phyloP scores from a whole-genome alignment of 2,888 invertebrate species.

The Chirona hameri region DNA sequence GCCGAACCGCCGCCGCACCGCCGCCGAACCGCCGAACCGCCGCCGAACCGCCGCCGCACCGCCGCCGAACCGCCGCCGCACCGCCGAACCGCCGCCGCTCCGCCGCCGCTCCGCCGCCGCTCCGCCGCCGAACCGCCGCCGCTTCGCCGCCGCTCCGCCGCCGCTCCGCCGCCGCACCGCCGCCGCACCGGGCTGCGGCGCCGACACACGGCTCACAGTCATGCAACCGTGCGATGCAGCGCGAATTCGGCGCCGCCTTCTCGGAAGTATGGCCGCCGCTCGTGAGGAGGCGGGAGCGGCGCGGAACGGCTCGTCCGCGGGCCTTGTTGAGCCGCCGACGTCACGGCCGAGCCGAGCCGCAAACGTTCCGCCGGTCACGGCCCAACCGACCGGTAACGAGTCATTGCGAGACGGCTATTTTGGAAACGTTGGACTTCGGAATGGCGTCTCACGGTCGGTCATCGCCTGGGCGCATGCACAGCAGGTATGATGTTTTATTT shows the following conservation, averaged over 20 bases:
- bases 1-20: not conserved
- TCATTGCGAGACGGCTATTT: not conserved
- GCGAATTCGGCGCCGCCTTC: conserved; percentile 9
- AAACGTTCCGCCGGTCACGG: too few relatives aligned
- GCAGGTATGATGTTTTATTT: too few relatives aligned
- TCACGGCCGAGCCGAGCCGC: not conserved
- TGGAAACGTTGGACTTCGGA: not conserved
- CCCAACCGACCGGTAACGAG: not conserved
- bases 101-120: not conserved
- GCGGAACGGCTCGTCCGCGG: not conserved
- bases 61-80: not conserved
- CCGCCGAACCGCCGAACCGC: not conserved
- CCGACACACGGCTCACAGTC: not conserved
- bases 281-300: not conserved
- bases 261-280: not conserved
- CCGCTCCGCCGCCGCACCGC: not conserved
- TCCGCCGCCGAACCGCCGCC: not conserved
- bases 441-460: too few relatives aligned
- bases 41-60: not conserved
- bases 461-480: too few relatives aligned
- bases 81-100: not conserved
- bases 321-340: not conserved
- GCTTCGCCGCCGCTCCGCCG: not conserved
- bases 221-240: not conserved
- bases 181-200: not conserved